Conservation (phyloP, 2,797 vertebrate genomes). For the Muraenolepis orangiensis region DNA sequence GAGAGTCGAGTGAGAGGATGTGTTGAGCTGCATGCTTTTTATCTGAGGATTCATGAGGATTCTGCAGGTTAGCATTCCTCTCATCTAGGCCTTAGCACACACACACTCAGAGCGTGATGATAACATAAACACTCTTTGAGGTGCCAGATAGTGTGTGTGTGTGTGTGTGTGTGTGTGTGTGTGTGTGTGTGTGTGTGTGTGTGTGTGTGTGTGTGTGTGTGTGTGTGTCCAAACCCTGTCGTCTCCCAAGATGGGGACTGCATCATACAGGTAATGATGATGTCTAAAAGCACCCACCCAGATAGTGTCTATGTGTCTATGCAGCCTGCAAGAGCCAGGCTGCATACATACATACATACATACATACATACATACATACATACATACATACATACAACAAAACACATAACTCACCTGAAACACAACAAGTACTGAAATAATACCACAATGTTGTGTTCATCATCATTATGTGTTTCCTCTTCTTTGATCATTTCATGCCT, state of each 20-base stretch:
- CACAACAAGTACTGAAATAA: background rate
- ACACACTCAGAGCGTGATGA: conserved; percentile 75
- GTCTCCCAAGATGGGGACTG: conserved; percentile 53
- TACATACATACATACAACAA: background rate
- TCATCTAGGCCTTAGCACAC: conserved; percentile 75
- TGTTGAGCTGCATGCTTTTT: background rate
- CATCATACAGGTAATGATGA: conserved; percentile 40
- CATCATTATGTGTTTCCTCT: background rate
- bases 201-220: conserved; percentile 10
- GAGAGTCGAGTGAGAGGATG: too few species aligned
- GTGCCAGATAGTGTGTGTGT: conserved; percentile 58
- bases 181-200: background rate
- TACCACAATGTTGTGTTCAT: background rate
- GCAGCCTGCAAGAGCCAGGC: background rate
- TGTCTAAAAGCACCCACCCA: conserved; percentile 24
- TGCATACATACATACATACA: background rate
- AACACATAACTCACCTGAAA: background rate
- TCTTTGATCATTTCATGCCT: background rate
- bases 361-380: too few species aligned
- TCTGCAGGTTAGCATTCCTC: conserved; percentile 61
- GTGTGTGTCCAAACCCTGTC: conserved; percentile 65
- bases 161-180: background rate
- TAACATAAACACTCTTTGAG: conserved; percentile 75
- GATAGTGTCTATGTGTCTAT: too few species aligned
- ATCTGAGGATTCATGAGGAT: background rate